Evolutionary conservation across 2,797 vertebrate genomes (phyloP), one percentile per base, ranked within the genome.

Genomic region (Myotis myotis): DNA sequence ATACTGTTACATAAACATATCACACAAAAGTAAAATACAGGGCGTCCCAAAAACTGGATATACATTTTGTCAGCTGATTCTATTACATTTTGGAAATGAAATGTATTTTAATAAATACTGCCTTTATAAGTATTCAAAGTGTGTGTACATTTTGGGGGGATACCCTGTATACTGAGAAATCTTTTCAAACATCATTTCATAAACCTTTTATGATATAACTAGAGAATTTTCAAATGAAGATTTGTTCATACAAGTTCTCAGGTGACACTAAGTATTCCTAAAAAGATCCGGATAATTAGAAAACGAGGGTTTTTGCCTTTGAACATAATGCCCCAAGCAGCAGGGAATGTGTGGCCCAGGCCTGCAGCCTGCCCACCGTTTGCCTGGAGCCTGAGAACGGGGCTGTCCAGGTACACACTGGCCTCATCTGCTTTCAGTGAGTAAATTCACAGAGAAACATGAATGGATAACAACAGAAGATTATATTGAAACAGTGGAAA

Each of bases 201-300:
- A 33, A 20, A 85, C 15, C 6, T 93, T 85, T 93, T 13, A 88
- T 80, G 9, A 92, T 5, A 1, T 75, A 33, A 79, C 22, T 74
- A 74, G 57, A 89, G 9, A 66, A 94, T 60, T 80, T 96, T 80
- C 53, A 83, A 87, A 86, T n/a, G 28, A 95, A 75, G 5, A 71
- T 53, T 83, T 85, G 38, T 89, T 94, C 71, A 86, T 6, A 66
- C 15, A 95, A 76, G 86, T 71, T 93, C 71, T 93, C 64, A 80
- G n/a, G 51, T 79, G 15, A 68, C 15, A 79, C 6, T 41, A 4
- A 79, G 9, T 41, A 94, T 2, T 11, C 28, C 17, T 75, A 44
- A 62, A 82, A 87, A 87, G 2, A 25, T 68, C 6, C 55, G 13
- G 85, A 7, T 72, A 17, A 74, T 82, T 33, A 92, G 33, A 47